phyloP scores from a whole-genome alignment of 2,888 invertebrate species.

The Copidosoma aretas region DNA sequence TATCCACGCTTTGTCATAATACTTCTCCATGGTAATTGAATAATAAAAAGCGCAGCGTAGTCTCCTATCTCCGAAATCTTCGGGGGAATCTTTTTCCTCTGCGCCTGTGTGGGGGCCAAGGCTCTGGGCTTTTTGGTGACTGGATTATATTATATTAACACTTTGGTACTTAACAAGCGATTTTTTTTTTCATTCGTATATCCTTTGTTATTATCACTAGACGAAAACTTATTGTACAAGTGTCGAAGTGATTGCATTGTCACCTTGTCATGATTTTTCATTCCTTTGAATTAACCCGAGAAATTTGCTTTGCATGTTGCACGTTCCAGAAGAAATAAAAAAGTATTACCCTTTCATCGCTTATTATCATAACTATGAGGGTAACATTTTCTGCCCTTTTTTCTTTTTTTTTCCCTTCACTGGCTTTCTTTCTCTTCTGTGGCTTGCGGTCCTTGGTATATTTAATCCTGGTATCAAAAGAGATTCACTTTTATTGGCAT shows the following conservation, averaged over 20 bases:
- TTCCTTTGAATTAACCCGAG: constrained; percentile 7
- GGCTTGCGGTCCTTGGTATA: constrained; percentile 35
- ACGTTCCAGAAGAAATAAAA: constrained; percentile 30
- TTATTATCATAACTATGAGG: constrained; percentile 2
- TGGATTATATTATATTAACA: constrained; percentile 41
- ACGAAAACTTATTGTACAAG: neutral
- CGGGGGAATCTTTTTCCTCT: constrained; percentile 23
- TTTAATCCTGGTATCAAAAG: constrained; percentile 27
- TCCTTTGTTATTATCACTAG: neutral
- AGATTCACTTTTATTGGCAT: constrained; percentile 34
- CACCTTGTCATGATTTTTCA: neutral
- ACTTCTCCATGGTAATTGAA: neutral
- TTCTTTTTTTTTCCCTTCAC: constrained; percentile 15
- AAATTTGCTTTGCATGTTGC: constrained; percentile 33
- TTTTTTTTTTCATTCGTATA: neutral
- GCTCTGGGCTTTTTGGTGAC: constrained; percentile 39
- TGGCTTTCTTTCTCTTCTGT: constrained; percentile 20
- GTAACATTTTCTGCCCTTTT: constrained; percentile 2
- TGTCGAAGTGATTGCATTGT: neutral
- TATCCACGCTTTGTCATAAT: neutral
- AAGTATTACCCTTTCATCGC: constrained; percentile 8
- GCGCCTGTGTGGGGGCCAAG: constrained; percentile 30
- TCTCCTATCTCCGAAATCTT: constrained; percentile 22
- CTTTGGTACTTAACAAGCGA: constrained; percentile 40
- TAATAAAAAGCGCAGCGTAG: neutral